Conservation (phyloP, 2,113 vertebrate species). For the Drymodes brunneopygia region DNA sequence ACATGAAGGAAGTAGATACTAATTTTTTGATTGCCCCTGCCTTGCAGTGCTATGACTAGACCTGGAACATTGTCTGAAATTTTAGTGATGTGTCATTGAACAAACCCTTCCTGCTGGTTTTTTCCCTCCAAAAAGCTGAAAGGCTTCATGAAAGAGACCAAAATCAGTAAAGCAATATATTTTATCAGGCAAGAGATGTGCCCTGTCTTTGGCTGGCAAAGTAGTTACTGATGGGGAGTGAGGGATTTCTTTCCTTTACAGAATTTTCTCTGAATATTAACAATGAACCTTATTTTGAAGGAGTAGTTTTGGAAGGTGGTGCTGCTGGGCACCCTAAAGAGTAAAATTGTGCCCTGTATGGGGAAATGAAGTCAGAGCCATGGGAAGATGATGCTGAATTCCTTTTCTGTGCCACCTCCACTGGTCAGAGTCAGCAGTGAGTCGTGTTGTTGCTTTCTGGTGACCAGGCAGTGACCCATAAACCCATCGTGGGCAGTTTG, state of each 20-base stretch:
- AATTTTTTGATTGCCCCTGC: background rate
- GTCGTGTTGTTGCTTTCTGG: background rate
- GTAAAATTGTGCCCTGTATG: background rate
- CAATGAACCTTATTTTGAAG: background rate
- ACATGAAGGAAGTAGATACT: background rate
- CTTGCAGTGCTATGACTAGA: background rate
- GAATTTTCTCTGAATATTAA: background rate
- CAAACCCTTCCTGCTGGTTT: background rate
- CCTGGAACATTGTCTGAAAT: background rate
- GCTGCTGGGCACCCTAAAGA: background rate
- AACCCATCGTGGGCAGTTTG: background rate
- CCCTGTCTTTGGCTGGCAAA: background rate
- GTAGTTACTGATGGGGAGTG: accelerated
- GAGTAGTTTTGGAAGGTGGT: accelerated
- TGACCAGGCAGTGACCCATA: background rate
- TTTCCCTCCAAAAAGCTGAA: background rate
- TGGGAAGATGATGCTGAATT: background rate
- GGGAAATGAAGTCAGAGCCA: background rate
- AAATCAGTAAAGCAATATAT: accelerated
- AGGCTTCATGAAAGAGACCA: background rate
- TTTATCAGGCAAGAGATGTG: background rate
- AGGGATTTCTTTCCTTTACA: background rate
- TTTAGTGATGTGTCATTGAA: background rate
- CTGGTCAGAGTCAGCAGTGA: background rate
- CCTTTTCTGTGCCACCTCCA: background rate